Evolutionary conservation across 2,797 vertebrate species (phyloP), one percentile per base, ranked within the genome.

Genomic region (Arctocebus calabarensis): DNA sequence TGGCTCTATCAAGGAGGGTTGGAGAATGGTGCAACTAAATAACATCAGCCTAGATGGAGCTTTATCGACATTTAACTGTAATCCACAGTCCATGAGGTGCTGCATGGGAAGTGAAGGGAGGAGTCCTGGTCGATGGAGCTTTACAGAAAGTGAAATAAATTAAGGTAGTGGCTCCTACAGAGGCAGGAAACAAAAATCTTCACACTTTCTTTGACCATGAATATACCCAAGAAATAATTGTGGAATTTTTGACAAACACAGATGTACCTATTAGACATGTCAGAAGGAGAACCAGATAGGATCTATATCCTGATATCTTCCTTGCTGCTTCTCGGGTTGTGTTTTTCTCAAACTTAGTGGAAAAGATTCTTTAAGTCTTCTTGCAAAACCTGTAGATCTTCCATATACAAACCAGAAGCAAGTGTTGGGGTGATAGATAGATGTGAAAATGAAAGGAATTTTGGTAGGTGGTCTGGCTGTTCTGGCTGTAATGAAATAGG

Each of bases 271-370:
- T 81, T 79, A 79, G 66, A 34, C 85, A 27, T 79, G 27, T 37
- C 25, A 52, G 48, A 74, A 59, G 9, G 20, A 86, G 25, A 84
- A 27, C n/a, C 48, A 84, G 37, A 66, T 19, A n/a, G 62, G 48
- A 71, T 40, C 32, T 73, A 45, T 84, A 79, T 78, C 43, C 59
- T 74, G 9, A 43, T 66, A 84, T 32, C 64, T 84, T 79, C 7
- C 27, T 91, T 88, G n/a, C 13, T 88, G 5, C 64, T 73, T 59
- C 40, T 48, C 73, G 25, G 16, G 71, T 59, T 77, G 11, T 78
- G 78, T 64, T 96, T 92, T 79, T 43, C 73, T 84, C 71, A 37
- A 81, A 34, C 59, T 84, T 68, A 61, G 55, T 94, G 48, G 57
- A 27, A 79, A 43, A 79, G 37, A 73, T 91, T 89, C 5, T 64